phyloP scores from a whole-genome alignment of 2,888 invertebrate genomes.

The Alviniconcha strummeri region DNA sequence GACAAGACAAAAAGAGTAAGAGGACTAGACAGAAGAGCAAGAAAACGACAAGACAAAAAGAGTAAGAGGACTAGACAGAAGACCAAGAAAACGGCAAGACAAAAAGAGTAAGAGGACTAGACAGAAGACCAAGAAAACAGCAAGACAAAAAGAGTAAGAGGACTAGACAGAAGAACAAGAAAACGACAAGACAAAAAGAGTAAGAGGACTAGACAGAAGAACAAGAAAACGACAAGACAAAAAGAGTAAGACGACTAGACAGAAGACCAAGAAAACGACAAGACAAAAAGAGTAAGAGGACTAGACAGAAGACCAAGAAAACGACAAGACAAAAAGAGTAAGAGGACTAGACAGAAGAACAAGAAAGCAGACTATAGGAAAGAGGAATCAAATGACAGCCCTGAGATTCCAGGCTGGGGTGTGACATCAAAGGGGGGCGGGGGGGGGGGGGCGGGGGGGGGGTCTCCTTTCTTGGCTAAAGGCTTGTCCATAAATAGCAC shows the following conservation, averaged over 20 bases:
- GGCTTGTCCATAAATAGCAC: too few relatives aligned
- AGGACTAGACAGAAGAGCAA: background rate
- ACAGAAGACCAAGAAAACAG: background rate
- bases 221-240: background rate
- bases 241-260: background rate
- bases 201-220: background rate
- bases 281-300: background rate
- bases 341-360: background rate
- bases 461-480: too few relatives aligned
- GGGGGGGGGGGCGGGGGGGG: too few relatives aligned
- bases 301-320: background rate
- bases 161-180: background rate
- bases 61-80: background rate
- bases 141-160: background rate
- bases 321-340: background rate
- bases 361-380: too few relatives aligned
- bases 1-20: background rate
- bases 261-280: background rate
- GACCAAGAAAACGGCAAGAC: background rate
- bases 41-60: background rate
- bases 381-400: too few relatives aligned
- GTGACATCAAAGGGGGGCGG: too few relatives aligned
- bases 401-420: too few relatives aligned
- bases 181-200: background rate
- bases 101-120: background rate